Base-by-base conservation (phyloP, 2,113 vertebrate species). In the Daboia siamensis region DNA sequence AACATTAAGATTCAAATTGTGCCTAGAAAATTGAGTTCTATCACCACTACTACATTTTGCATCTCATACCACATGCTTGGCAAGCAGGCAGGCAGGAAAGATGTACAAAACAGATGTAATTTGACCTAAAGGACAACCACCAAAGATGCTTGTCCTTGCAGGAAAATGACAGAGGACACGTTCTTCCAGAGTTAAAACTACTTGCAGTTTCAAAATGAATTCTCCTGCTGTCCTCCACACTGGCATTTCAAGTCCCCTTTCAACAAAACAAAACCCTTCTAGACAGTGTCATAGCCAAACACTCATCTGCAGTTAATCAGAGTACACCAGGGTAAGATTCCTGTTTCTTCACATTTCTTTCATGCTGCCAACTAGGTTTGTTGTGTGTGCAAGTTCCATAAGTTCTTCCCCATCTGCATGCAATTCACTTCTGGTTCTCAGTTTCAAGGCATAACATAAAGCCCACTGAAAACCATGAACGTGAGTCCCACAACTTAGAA, bases 301-400 rank as follows among this genome's bases (percentile, higher is more conserved):
- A 89, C 46, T 54, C 93, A 54, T 61, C 55, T 33, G 24, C 69
- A 91, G 69, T 69, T 93, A 61, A 93, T 91, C 93, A 93, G 29
- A 93, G 64, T 21, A 51, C 15, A 89, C 54, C 55, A 61, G 55
- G 86, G 44, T n/a, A 74, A 54, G 64, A 51, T 56, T 48, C 15
- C 86, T 21, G 29, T 89, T 87, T 23, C 90, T 89, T 91, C 86
- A 91, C 69, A 91, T 91, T 89, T 89, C 93, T 91, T 59, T 52
- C 64, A 48, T 21, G 55, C 69, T 64, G 80, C n/a, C 56, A 44
- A 61, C 86, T 91, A 33, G 55, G 55, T 86, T 55, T 24, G 69
- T 51, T 64, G 26, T 55, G 4, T 91, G 90, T 69, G 87, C 69
- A 54, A 54, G 69, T 89, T 91, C 55, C 44, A 87, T 59, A 55